Conservation (phyloP, 2,888 invertebrate species). For the Euspilapteryx auroguttella region DNA sequence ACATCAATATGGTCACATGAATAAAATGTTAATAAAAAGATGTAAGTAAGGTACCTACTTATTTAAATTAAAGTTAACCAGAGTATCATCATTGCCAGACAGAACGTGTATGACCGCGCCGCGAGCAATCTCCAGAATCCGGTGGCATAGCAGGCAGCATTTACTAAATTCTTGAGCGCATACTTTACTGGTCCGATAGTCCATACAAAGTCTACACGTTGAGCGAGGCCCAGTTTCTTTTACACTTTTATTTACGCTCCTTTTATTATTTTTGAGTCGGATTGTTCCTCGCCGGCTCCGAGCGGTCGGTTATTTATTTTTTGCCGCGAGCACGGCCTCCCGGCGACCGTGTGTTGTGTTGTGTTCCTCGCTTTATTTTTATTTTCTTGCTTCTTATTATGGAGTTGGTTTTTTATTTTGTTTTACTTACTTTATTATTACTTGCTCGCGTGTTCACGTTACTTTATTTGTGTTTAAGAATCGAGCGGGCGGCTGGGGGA, state of each 20-base stretch:
- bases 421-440: conserved; percentile 39
- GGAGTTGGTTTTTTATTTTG: conserved; percentile 39
- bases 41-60: too few relatives aligned
- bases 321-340: conserved; percentile 45
- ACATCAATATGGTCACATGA: too few relatives aligned
- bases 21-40: too few relatives aligned
- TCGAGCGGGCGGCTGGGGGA: conserved; percentile 35
- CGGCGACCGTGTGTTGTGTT: conserved; percentile 60
- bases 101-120: too few relatives aligned
- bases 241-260: conserved; percentile 61
- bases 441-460: conserved; percentile 53
- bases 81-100: too few relatives aligned
- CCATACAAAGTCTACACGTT: conserved; percentile 60
- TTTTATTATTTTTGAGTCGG: conserved; percentile 60
- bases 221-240: conserved; percentile 59
- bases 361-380: conserved; percentile 59
- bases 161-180: conserved; percentile 54
- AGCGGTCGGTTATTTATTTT: conserved; percentile 54
- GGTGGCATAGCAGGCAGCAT: conserved; percentile 38
- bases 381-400: conserved; percentile 61
- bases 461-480: conserved; percentile 57
- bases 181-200: conserved; percentile 52
- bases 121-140: too few relatives aligned
- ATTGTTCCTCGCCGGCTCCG: conserved; percentile 58
- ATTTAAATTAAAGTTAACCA: too few relatives aligned